Conservation (phyloP, 2,888 invertebrate genomes). For the Tromatobia lineatoria region DNA sequence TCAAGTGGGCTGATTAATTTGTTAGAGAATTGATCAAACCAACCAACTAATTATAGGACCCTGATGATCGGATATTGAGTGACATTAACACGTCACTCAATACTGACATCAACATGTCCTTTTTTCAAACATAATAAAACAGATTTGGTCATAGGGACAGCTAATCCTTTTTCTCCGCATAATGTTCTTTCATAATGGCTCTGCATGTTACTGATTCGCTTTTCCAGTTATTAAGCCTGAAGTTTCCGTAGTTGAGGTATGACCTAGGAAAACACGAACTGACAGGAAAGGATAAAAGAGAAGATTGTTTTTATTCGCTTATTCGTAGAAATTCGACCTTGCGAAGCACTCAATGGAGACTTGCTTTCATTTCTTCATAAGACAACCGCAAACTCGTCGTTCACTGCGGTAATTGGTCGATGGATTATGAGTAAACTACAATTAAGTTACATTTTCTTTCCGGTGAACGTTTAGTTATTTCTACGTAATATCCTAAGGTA, state of each 20-base stretch:
- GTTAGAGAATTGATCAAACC: no score
- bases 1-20: no score
- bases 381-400: constrained; percentile 3
- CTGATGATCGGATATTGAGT: no score
- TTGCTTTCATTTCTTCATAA: constrained; percentile 15
- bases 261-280: constrained; percentile 11
- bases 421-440: constrained; percentile 63
- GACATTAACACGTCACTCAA: no score
- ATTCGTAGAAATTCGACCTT: constrained; percentile 54
- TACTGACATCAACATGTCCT: no score
- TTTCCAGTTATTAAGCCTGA: constrained; percentile 28
- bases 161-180: not conserved
- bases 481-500: constrained; percentile 52
- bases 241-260: not conserved
- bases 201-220: not conserved
- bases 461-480: constrained; percentile 46
- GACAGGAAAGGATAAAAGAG: constrained; percentile 14
- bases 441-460: constrained; percentile 31
- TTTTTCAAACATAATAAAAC: no score
- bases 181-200: not conserved
- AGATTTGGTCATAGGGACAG: no score
- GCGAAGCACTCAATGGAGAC: not conserved
- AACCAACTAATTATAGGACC: no score
- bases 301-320: constrained; percentile 23
- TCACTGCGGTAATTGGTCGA: constrained; percentile 46